Base-by-base conservation (phyloP, 2,888 invertebrate genomes). In the Byasa hedistus region DNA sequence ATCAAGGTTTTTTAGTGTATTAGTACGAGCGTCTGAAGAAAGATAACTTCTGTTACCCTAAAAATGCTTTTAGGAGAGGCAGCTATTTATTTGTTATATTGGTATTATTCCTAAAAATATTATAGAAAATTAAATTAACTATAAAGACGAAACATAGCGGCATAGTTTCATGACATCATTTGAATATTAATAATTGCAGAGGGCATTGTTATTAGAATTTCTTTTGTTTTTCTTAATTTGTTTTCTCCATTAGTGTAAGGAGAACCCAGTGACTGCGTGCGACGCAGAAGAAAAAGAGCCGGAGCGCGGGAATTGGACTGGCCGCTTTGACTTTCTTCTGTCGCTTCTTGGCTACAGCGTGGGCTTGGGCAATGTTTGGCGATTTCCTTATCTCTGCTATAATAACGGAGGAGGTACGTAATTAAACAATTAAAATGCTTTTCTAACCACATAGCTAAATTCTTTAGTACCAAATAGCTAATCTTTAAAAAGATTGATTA, bases 381-480 rank as follows among this genome's bases (percentile, higher is more conserved):
- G 95, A 27, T 95, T 95, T 83, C 95, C 95, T 3, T 95, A 95
- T 80, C 91, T 95, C 32, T 95, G 95, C 83, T 95, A 95, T 81
- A 95, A 95, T 71, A 95, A 95, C 81, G 95, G 95, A 57, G 95
- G 95, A 75, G 95, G 94, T 94, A 76, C 78, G 82, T 52, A n/a
- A 24, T 24, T 62, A 39, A 39, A 36, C n/a, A 22, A 8, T 1
- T 48, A 48, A 48, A 48, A n/a, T 7, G 5, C 0, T 5, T n/a
- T 48, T 48, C n/a, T 48, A 44, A 19, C 2, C 17, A 44, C 4
- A 44, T 2, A 44, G 15, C 44, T 15, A 44, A 15, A 10, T 19
- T 44, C 17, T 10, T 15, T 17, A 17, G 4, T 4, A 36, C 10
- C 10, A 36, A 7, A 36, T 36, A 7, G 27, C 5, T 27, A 4